These are phyloP conservation scores for Iselma pallidipennis DNA, from an alignment of 2,888 invertebrate genomes.

Conservation along the genomic window DNA sequence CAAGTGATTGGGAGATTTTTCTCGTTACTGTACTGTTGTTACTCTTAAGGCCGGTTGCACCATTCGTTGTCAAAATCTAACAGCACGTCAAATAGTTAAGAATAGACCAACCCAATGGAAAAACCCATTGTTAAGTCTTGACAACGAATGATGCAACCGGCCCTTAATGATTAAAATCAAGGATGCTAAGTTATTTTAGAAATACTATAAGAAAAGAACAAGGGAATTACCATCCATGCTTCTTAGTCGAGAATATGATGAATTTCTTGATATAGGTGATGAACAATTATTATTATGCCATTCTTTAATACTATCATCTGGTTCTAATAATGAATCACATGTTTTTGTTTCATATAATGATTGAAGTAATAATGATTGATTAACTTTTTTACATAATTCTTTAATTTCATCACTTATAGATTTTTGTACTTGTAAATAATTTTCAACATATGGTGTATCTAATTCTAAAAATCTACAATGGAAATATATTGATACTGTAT, in stretches of 20 bases:
- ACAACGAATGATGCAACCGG: no score
- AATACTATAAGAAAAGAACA: no score
- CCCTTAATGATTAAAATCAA: no score
- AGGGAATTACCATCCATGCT: conserved; percentile 52
- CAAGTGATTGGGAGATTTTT: no score
- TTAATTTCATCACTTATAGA: conserved; percentile 61
- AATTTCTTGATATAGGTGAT: conserved; percentile 42
- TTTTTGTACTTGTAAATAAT: conserved; percentile 59
- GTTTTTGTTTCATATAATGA: conserved; percentile 67
- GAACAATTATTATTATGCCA: conserved; percentile 42
- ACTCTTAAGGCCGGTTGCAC: no score
- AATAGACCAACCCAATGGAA: no score
- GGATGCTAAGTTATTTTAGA: no score
- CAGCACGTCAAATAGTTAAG: no score
- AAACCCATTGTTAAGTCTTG: no score
- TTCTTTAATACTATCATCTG: conserved; percentile 57
- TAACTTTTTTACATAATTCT: conserved; percentile 66
- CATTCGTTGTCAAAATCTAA: no score
- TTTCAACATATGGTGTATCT: conserved; percentile 58
- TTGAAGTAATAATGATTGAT: conserved; percentile 70
- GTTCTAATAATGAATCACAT: conserved; percentile 69
- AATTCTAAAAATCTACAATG: conserved; percentile 66
- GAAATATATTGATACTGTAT: conserved; percentile 67
- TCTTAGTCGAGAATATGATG: conserved; percentile 47
- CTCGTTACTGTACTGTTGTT: no score